Evolutionary conservation across 2,797 vertebrate genomes (phyloP).

Genomic region (Phalloptychus januarius): DNA sequence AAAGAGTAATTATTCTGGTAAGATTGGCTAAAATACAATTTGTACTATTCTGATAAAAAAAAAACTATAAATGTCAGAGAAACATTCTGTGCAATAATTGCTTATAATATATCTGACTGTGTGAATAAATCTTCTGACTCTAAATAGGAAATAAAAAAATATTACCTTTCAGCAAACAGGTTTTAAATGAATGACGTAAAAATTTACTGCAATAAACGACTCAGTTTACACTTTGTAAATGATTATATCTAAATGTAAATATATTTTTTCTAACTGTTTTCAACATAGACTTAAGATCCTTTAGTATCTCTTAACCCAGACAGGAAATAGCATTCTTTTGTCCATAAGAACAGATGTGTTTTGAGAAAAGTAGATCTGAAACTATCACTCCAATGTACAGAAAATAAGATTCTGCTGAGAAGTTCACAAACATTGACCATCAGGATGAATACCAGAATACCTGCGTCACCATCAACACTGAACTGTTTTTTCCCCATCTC

Average conservation of each 20-base stretch:
- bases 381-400: neutral
- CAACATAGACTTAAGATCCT: neutral
- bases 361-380: neutral
- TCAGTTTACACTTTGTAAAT: neutral
- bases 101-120: neutral
- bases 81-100: neutral
- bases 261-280: neutral
- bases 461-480: neutral
- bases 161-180: neutral
- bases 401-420: neutral
- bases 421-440: neutral
- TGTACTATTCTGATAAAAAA: neutral
- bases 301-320: neutral
- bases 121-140: neutral
- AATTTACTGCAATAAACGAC: neutral
- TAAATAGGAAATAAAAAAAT: neutral
- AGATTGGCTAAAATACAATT: neutral
- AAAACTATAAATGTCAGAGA: conserved; percentile 1
- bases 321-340: neutral
- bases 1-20: conserved; percentile 8
- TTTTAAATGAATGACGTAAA: neutral
- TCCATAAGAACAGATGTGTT: neutral
- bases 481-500: neutral
- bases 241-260: neutral
- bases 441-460: neutral